Conservation (phyloP, 2,888 invertebrate species). For the Hydropsyche betteni region DNA sequence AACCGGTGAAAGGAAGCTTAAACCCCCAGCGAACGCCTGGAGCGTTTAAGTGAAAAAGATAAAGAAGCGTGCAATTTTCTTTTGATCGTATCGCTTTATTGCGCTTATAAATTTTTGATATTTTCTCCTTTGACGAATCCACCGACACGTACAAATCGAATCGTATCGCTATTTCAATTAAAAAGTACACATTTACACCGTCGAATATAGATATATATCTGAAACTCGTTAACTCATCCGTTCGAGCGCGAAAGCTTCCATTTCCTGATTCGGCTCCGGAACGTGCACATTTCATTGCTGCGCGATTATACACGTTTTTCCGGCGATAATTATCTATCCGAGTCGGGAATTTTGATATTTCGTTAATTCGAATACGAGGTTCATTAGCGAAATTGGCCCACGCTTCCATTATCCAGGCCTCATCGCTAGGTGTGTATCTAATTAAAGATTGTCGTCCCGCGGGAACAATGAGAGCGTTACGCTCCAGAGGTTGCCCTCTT, state of each 20-base stretch:
- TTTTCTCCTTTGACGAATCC: too few relatives aligned
- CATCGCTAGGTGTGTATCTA: slow-evolving; percentile 26
- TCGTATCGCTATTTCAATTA: too few relatives aligned
- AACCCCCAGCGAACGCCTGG: background rate
- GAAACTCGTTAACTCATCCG: too few relatives aligned
- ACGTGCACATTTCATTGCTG: slow-evolving; percentile 1
- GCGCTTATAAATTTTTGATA: too few relatives aligned
- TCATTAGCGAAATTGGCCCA: slow-evolving; percentile 23
- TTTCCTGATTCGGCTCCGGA: background rate
- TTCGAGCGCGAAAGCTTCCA: background rate
- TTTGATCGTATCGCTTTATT: background rate
- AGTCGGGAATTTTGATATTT: slow-evolving; percentile 16
- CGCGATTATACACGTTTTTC: background rate
- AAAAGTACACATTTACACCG: too few relatives aligned
- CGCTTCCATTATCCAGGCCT: slow-evolving; percentile 7
- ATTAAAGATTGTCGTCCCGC: slow-evolving; percentile 35
- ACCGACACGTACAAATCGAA: too few relatives aligned
- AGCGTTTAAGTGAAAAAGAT: slow-evolving; percentile 11
- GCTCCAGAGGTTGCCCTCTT: slow-evolving; percentile 34
- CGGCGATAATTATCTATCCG: slow-evolving; percentile 11
- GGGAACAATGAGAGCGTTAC: slow-evolving; percentile 31
- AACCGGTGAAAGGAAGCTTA: background rate
- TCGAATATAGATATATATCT: too few relatives aligned
- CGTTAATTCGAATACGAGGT: slow-evolving; percentile 30
- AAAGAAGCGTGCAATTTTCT: slow-evolving; percentile 11